phyloP scores from a whole-genome alignment of 1,140 invertebrate genomes.

The Schlechtendalia chinensis region DNA sequence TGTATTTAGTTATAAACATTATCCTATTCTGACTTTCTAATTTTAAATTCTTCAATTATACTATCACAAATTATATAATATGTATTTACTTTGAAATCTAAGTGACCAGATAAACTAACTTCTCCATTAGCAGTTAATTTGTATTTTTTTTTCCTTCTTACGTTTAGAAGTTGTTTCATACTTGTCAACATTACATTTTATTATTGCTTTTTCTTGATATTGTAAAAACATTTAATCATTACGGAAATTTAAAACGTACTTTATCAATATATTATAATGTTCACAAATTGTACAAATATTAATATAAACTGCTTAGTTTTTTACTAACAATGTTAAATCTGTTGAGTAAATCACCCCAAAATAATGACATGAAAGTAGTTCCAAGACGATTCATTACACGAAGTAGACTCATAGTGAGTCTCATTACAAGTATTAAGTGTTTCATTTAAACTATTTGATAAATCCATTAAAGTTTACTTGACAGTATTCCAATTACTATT shows the following conservation, averaged over 20 bases:
- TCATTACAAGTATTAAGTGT: constrained; percentile 19
- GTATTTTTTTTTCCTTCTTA: constrained; percentile 1
- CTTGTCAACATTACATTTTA: constrained; percentile 12
- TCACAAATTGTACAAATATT: constrained; percentile 27
- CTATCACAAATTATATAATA: constrained; percentile 13
- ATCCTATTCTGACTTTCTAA: constrained; percentile 22
- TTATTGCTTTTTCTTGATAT: constrained; percentile 30
- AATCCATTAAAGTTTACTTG: constrained; percentile 9
- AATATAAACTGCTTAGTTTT: constrained; percentile 6
- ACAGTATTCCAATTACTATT: constrained; percentile 3
- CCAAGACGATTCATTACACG: constrained; percentile 47
- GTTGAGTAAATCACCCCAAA: too few relatives aligned
- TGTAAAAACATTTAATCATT: constrained; percentile 35
- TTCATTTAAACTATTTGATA: constrained; percentile 27
- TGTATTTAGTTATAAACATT: constrained; percentile 1
- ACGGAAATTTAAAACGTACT: constrained; percentile 19
- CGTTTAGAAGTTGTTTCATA: constrained; percentile 40
- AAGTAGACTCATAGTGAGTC: constrained; percentile 27
- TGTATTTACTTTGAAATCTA: constrained; percentile 11
- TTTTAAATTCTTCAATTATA: constrained; percentile 6
- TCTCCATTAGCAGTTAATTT: background rate
- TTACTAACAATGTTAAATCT: too few relatives aligned
- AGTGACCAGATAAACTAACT: background rate
- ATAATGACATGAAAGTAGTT: constrained; percentile 46
- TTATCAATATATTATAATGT: constrained; percentile 28